Percentiles rank a stretch among this genome's conserved stretches.
Evolutionary conservation across 2,113 vertebrate species (phyloP).

Genomic region (Fregetta grallaria): DNA sequence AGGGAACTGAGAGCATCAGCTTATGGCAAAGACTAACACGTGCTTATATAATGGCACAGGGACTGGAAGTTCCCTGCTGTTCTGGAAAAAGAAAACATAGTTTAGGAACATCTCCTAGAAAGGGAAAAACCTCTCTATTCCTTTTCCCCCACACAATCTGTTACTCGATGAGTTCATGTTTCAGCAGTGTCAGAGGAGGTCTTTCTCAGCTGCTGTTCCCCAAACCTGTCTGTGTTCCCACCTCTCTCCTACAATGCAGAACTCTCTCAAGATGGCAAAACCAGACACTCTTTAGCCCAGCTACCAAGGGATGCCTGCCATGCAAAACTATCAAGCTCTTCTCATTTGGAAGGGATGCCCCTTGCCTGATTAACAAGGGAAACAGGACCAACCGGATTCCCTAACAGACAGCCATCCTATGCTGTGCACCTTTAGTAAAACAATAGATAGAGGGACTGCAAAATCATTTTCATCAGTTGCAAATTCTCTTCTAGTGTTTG

Average conservation of each 20-base stretch:
- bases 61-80: slow-evolving; percentile 43
- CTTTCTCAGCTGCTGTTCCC: background rate
- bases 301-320: background rate
- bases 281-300: background rate
- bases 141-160: slow-evolving; percentile 34
- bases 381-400: background rate
- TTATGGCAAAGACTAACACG: slow-evolving; percentile 20
- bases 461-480: background rate
- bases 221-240: background rate
- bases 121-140: slow-evolving; percentile 27
- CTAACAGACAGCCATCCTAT: background rate
- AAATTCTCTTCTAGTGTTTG: background rate
- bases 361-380: background rate
- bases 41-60: background rate
- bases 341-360: background rate
- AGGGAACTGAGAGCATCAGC: background rate
- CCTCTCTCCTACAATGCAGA: background rate
- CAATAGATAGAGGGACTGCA: background rate
- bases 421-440: background rate
- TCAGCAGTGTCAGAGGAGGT: background rate
- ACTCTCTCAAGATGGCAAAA: background rate
- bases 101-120: slow-evolving; percentile 20
- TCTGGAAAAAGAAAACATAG: slow-evolving; percentile 7
- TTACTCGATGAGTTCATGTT: background rate
- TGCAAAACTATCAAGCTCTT: background rate